Base-by-base conservation (phyloP, 2,888 invertebrate genomes). In the Catocala nupta region DNA sequence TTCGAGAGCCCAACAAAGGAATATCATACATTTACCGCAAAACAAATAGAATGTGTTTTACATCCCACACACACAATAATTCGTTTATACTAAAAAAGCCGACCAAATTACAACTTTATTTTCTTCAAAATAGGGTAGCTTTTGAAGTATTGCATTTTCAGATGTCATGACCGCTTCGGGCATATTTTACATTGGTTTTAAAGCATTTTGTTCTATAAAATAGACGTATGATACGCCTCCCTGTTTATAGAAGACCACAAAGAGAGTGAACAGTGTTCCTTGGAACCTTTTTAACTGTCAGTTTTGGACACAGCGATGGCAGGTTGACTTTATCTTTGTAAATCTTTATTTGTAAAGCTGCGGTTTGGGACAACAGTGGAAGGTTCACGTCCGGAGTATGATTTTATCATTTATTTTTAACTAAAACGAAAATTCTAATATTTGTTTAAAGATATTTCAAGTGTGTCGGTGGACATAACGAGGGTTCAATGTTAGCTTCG, bases 291-390 rank as follows among this genome's bases (percentile, higher is more conserved):
- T 45, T 12, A 45, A 7, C 39, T 45, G 45, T 45, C 45, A 13
- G 12, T 45, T 45, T 39, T 45, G 11, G 13, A 52, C 16, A 52
- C 47, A 12, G 16, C n/a, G 52, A 59, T 10, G 39, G 11, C 59
- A 59, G 59, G 59, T 52, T 47, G 52, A 47, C 39, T 52, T 58
- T 59, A 53, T 59, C 59, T 59, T 52, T 59, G 52, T 51, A 36
- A 45, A 45, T 51, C 9, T 51, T 58, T 51, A 58, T 59, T 59
- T 53, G 52, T 59, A 25, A 47, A n/a, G 59, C 39, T 47, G 51
- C 36, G 59, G 52, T 45, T 47, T 39, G 10, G 39, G 47, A 25
- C 58, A 45, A 12, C 5, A 33, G 48, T 39, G 44, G 13, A 43
- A 58, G 16, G 51, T 13, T 51, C 42, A 49, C 5, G 11, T 49